These are phyloP conservation scores for Drosophila sp. DNA, from an alignment of 1,140 invertebrate genomes.

Conservation along the genomic window DNA sequence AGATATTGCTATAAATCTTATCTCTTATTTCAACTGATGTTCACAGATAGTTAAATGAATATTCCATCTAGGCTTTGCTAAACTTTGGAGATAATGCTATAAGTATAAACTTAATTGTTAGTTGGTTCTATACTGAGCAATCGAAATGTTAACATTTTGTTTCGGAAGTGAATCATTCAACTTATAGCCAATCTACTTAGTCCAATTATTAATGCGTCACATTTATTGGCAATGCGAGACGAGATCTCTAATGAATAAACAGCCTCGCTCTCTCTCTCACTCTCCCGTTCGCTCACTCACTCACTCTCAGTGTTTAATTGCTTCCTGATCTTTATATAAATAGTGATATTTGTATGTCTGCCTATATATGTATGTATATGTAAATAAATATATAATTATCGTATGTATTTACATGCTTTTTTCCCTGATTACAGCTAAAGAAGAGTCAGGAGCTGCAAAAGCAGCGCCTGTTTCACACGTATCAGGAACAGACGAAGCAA, in stretches of 20 bases:
- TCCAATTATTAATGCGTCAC: constrained; percentile 23
- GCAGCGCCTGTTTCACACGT: constrained; percentile 94
- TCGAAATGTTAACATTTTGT: not conserved
- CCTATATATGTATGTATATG: not conserved
- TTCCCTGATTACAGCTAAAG: constrained; percentile 88
- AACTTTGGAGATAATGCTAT: too few species aligned
- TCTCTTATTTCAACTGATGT: too few species aligned
- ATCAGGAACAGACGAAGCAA: constrained; percentile 94
- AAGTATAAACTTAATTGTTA: too few species aligned
- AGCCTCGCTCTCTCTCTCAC: not conserved
- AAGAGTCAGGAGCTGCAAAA: constrained; percentile 96
- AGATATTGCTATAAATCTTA: too few species aligned
- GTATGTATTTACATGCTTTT: too few species aligned
- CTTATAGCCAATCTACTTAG: not conserved
- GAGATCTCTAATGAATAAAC: not conserved
- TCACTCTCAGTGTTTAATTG: not conserved
- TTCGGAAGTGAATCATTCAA: constrained; percentile 7
- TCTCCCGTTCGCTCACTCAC: not conserved
- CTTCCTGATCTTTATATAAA: not conserved
- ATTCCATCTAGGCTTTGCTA: too few species aligned
- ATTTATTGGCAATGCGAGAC: constrained; percentile 11
- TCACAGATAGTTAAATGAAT: too few species aligned
- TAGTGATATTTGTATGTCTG: not conserved
- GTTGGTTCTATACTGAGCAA: too few species aligned
- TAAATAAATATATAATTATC: too few species aligned